Evolutionary conservation across 2,113 vertebrate species (phyloP), one percentile per base, ranked within the genome.

Genomic region (Hydrolagus affinis): DNA sequence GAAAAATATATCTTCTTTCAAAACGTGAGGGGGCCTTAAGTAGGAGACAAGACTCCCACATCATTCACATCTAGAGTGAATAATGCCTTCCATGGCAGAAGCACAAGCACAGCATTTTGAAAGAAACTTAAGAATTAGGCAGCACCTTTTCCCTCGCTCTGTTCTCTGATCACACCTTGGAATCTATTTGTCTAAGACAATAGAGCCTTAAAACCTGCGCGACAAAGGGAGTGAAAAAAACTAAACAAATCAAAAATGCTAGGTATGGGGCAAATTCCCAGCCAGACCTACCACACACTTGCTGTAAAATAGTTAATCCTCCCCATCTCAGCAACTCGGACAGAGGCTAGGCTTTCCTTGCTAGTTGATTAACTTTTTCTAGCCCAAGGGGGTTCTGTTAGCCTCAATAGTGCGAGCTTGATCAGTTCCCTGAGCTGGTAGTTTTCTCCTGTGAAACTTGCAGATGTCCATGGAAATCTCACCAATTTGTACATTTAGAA

Each of bases 221-320:
- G 32, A 83, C 60, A 83, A 83, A 83, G 78, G 30, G 28, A 66
- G 17, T 28, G 64, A 19, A 83, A 68, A 83, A 59, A 83, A 83
- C 25, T 25, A 83, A 83, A 83, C 60, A 66, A 17, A 83, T 83
- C 15, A 83, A 83, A 83, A 83, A 83, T 68, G 78, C 78, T 19
- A 83, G 23, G 78, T 83, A 83, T 83, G 78, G 78, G 66, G 11
- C 62, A 2, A 68, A 68, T 32, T 66, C 15, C 15, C 25, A 68
- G 28, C 14, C 78, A 0, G 59, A 32, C 62, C 78, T 83, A 68
- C 78, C 78, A 83, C 78, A 66, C 25, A 17, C 59, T 30, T 57
- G 14, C 19, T 32, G 78, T 83, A 64, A 32, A 83, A 68, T 3
- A 56, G 78, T 28, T n/a, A 66, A 83, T 68, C 77, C 25, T 83